phyloP scores from a whole-genome alignment of 1,140 invertebrate genomes.

The Augochlora pura region DNA sequence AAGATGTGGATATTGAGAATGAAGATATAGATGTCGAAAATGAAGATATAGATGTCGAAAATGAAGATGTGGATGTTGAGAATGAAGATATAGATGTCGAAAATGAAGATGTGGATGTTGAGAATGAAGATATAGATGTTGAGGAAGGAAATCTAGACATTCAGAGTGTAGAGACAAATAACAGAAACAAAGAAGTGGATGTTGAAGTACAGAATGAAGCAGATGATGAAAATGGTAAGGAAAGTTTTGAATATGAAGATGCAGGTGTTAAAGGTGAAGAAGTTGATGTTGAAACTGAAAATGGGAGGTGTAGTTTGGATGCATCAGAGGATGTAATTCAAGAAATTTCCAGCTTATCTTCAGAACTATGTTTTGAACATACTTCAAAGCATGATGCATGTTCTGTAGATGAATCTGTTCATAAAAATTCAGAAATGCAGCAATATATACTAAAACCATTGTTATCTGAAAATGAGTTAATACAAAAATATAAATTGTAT shows the following conservation, averaged over 20 bases:
- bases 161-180: neutral
- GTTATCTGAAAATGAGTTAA: neutral
- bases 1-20: neutral
- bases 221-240: neutral
- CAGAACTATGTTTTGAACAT: neutral
- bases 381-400: neutral
- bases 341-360: neutral
- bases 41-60: neutral
- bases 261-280: neutral
- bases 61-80: neutral
- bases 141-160: neutral
- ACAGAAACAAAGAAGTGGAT: conserved; percentile 9
- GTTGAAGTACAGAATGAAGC: neutral
- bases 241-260: neutral
- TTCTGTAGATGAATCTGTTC: neutral
- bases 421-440: neutral
- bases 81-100: too few species aligned
- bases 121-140: conserved; percentile 13
- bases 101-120: neutral
- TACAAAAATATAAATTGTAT: conserved; percentile 19
- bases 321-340: neutral
- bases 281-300: conserved; percentile 14
- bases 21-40: neutral
- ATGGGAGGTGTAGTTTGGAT: conserved; percentile 4
- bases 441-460: neutral